Percentiles rank a stretch among this genome's conserved stretches.
phyloP scores from a whole-genome alignment of 2,888 invertebrate genomes.

The Synergus gifuensis region DNA sequence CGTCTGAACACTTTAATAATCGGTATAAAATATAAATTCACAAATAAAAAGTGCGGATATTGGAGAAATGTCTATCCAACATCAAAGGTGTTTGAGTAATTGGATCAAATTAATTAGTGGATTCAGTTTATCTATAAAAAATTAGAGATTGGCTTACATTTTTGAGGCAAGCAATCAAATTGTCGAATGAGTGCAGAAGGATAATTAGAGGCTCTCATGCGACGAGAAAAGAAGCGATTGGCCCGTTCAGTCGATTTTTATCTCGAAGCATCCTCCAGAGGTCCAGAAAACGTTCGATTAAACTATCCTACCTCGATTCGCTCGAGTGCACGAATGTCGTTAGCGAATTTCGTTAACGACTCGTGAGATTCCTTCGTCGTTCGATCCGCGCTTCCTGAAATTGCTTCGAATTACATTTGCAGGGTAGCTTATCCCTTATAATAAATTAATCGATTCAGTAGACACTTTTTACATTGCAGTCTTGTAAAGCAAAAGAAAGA shows the following conservation, averaged over 20 bases:
- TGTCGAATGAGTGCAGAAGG: constrained; percentile 17
- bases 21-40: background rate
- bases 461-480: constrained; percentile 28
- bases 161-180: constrained; percentile 17
- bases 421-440: constrained; percentile 34
- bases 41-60: background rate
- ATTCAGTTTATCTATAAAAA: background rate
- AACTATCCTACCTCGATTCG: constrained; percentile 41
- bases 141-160: background rate
- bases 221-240: constrained; percentile 13
- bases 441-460: constrained; percentile 32
- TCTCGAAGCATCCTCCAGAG: constrained; percentile 39
- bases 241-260: constrained; percentile 31
- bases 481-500: background rate
- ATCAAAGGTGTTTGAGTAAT: background rate
- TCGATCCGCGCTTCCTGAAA: constrained; percentile 31
- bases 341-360: constrained; percentile 68
- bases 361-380: constrained; percentile 53
- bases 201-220: constrained; percentile 26
- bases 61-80: background rate
- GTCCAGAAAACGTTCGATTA: constrained; percentile 42
- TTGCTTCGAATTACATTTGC: constrained; percentile 40
- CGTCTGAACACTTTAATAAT: background rate
- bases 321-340: constrained; percentile 60
- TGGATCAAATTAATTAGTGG: background rate